Percentiles rank a stretch among this genome's conserved stretches.
phyloP scores from a whole-genome alignment of 2,888 invertebrate genomes.

The Pseudoips prasinana region DNA sequence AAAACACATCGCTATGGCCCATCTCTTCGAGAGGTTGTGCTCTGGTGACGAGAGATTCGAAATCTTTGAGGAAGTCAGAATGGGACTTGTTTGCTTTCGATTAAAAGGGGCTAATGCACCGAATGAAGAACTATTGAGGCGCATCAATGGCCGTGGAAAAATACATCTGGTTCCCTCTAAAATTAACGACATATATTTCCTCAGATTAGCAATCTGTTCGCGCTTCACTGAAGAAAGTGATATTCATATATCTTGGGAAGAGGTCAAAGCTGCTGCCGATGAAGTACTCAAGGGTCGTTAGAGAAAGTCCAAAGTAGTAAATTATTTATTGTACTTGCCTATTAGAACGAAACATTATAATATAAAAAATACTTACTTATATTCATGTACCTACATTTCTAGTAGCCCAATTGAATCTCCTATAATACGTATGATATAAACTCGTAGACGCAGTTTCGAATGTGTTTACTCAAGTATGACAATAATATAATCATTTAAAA shows the following conservation, averaged over 20 bases:
- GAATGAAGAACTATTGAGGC: constrained; percentile 91
- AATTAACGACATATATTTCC: constrained; percentile 90
- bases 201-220: constrained; percentile 95
- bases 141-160: constrained; percentile 93
- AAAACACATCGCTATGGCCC: constrained; percentile 92
- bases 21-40: constrained; percentile 92
- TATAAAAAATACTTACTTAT: too few species aligned
- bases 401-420: too few species aligned
- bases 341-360: too few species aligned
- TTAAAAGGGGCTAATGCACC: constrained; percentile 92
- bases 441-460: too few species aligned
- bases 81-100: constrained; percentile 98
- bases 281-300: constrained; percentile 78
- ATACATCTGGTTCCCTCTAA: constrained; percentile 97
- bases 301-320: background rate
- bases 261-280: constrained; percentile 88
- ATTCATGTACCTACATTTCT: too few species aligned
- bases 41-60: constrained; percentile 92
- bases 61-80: constrained; percentile 92
- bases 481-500: too few species aligned
- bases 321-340: too few species aligned
- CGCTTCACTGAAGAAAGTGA: constrained; percentile 90
- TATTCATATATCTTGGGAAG: constrained; percentile 93
- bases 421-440: too few species aligned
- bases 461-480: too few species aligned